Evolutionary conservation across 1,140 invertebrate species (phyloP).

Genomic region (Drosophila parvula): DNA sequence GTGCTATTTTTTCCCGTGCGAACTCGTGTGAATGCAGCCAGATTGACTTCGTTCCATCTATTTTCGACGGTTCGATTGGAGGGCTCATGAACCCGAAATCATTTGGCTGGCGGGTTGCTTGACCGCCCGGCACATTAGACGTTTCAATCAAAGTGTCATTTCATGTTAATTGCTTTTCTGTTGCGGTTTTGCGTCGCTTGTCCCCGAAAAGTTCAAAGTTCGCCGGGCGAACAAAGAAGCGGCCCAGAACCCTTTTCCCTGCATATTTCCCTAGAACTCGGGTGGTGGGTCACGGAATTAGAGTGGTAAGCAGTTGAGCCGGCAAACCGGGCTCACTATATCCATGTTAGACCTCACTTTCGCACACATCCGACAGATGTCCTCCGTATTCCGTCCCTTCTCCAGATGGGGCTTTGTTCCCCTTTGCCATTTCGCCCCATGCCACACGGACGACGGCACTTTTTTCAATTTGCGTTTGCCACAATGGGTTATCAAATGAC

Average conservation of each 20-base stretch:
- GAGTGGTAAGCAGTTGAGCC: constrained; percentile 27
- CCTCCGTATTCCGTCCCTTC: constrained; percentile 12
- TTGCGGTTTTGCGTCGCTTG: constrained; percentile 45
- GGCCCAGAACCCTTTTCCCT: constrained; percentile 37
- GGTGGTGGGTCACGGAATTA: constrained; percentile 5
- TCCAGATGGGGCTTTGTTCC: constrained; percentile 23
- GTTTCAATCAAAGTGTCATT: constrained; percentile 59
- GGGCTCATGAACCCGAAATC: constrained; percentile 22
- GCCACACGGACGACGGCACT: constrained; percentile 47
- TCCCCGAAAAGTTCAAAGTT: constrained; percentile 50
- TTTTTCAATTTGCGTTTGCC: constrained; percentile 81
- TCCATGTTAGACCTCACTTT: constrained; percentile 54
- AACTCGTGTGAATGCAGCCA: constrained; percentile 1
- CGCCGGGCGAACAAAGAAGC: constrained; percentile 16
- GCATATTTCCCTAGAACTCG: constrained; percentile 18
- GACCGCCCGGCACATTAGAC: constrained; percentile 55
- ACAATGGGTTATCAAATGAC: constrained; percentile 82
- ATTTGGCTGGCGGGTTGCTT: constrained; percentile 34
- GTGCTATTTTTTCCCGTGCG: not conserved
- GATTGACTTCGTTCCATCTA: constrained; percentile 5
- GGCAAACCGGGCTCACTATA: constrained; percentile 34
- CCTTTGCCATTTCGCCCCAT: constrained; percentile 54
- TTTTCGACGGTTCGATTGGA: not conserved
- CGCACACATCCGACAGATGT: constrained; percentile 50
- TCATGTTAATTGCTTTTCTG: constrained; percentile 56